Percentiles rank a stretch among this genome's conserved stretches.
Evolutionary conservation across 1,140 invertebrate genomes (phyloP).

Genomic region (Neodiprion lecontei): DNA sequence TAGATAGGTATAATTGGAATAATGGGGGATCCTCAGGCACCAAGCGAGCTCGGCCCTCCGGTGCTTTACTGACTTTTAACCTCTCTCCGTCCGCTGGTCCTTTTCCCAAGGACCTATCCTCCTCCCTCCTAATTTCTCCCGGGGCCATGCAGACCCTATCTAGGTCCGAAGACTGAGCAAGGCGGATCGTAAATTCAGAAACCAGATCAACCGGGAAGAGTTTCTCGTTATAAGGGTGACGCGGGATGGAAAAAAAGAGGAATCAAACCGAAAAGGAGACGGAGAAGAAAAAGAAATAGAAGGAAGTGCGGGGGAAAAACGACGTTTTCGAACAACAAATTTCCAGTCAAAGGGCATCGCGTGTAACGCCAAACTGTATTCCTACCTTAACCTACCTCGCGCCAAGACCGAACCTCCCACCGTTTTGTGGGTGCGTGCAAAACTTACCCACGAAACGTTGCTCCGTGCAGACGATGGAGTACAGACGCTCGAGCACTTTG

Average conservation of each 20-base stretch:
- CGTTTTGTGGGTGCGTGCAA: too few species aligned
- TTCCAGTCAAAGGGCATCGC: too few species aligned
- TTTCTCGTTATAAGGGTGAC: constrained; percentile 7
- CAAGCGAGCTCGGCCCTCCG: not conserved
- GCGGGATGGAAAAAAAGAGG: constrained; percentile 4
- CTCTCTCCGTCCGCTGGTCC: too few species aligned
- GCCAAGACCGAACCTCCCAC: too few species aligned
- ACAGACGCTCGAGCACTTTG: too few species aligned
- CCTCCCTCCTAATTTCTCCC: not conserved
- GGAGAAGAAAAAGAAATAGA: constrained; percentile 5
- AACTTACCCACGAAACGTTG: too few species aligned
- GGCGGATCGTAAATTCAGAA: not conserved
- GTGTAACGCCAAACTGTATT: too few species aligned
- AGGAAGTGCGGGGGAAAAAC: not conserved
- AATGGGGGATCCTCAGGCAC: not conserved
- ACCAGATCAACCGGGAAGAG: not conserved
- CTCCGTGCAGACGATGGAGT: too few species aligned
- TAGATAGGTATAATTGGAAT: constrained; percentile 18
- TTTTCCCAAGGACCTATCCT: not conserved
- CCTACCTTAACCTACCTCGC: too few species aligned
- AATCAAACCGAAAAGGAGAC: constrained; percentile 2
- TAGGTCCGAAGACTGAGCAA: not conserved
- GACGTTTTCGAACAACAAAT: not conserved
- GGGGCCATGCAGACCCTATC: not conserved
- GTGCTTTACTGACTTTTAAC: too few species aligned